Percentiles rank a stretch among this genome's conserved stretches.
Conservation (phyloP, 2,797 vertebrate species). For the Percopsis omiscomaycus region DNA sequence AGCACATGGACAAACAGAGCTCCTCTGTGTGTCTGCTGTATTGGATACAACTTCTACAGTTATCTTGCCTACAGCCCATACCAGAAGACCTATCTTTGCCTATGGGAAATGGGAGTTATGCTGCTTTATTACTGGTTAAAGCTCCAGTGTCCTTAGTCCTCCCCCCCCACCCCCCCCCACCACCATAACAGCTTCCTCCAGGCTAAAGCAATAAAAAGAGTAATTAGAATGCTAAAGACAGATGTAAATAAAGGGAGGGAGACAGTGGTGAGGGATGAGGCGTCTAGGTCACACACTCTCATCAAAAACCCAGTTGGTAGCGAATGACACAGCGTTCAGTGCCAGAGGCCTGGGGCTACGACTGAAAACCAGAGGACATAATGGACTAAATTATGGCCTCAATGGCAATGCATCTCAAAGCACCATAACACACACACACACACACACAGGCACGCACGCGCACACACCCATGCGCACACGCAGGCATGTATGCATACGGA, state of each 20-base stretch:
- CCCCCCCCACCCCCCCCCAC: conserved; percentile 22
- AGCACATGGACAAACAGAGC: conserved; percentile 34
- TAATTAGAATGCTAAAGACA: conserved; percentile 99
- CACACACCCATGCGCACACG: conserved; percentile 1
- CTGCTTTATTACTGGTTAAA: conserved; percentile 88
- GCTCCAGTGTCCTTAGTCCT: conserved; percentile 83
- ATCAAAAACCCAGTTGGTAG: conserved; percentile 91
- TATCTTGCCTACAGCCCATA: conserved; percentile 64
- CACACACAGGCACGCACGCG: conserved; percentile 21
- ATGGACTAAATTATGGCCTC: conserved; percentile 83
- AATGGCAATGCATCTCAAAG: conserved; percentile 72
- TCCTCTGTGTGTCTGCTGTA: conserved; percentile 33
- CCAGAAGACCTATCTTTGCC: conserved; percentile 68
- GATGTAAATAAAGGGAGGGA: conserved; percentile 99
- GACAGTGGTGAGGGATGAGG: conserved; percentile 94
- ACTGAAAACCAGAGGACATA: conserved; percentile 78
- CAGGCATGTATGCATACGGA: not conserved
- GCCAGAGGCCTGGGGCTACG: conserved; percentile 83
- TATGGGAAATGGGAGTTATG: conserved; percentile 72
- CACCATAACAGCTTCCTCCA: conserved; percentile 84
- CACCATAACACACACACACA: conserved; percentile 68
- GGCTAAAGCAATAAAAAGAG: conserved; percentile 99
- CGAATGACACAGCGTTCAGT: conserved; percentile 84
- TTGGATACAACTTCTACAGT: conserved; percentile 36
- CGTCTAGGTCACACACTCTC: conserved; percentile 89